Evolutionary conservation across 2,113 vertebrate species (phyloP).

Genomic region (Typhlomys cinereus): DNA sequence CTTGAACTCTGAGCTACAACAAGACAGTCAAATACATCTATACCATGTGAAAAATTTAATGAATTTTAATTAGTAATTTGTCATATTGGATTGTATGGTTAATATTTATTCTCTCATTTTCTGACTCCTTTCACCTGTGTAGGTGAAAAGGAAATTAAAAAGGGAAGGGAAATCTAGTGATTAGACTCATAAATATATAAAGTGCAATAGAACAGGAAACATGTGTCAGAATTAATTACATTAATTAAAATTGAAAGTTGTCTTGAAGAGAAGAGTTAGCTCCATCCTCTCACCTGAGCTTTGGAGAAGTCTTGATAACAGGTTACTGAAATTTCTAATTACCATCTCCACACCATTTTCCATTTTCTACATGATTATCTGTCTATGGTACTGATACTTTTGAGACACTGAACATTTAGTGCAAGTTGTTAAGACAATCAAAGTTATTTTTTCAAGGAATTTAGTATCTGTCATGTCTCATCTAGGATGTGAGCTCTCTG

Average conservation of each 20-base stretch:
- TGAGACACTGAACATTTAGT: not conserved
- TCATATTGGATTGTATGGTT: not conserved
- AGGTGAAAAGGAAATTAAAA: no score
- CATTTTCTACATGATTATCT: no score
- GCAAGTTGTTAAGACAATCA: not conserved
- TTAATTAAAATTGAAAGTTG: not conserved
- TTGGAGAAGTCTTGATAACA: not conserved
- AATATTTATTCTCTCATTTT: not conserved
- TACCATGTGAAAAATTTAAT: not conserved
- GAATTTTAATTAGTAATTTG: not conserved
- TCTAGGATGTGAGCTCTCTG: not conserved
- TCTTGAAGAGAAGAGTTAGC: not conserved
- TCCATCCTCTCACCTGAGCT: not conserved
- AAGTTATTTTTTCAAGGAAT: not conserved
- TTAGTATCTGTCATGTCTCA: not conserved
- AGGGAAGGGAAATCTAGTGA: not conserved
- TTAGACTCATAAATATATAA: not conserved
- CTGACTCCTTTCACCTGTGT: not conserved
- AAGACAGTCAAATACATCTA: not conserved
- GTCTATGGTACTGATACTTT: not conserved
- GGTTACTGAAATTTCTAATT: not conserved
- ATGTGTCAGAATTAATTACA: not conserved
- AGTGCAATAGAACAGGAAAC: not conserved
- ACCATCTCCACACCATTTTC: not conserved
- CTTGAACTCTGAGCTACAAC: not conserved